Base-by-base conservation (phyloP, 2,888 invertebrate species). In the Orchesellides sinensis region DNA sequence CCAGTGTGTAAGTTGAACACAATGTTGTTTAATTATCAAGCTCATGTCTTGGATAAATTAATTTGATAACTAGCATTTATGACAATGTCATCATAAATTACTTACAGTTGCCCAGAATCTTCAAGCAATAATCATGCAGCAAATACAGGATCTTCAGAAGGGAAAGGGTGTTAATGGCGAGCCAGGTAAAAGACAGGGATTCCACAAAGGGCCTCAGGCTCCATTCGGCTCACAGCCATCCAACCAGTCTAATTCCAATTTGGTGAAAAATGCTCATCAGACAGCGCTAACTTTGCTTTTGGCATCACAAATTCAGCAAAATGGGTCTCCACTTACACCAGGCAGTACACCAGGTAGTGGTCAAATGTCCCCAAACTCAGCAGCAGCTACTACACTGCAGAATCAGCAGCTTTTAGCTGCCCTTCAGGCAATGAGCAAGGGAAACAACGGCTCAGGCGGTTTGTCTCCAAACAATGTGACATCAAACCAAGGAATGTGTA, bases 41-140 rank as follows among this genome's bases (percentile, higher is more conserved):
- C 27, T n/a, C n/a, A 23, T 54, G 10, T 54, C 21, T 35, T 66
- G 29, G 45, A 8, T 17, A 17, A 10, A 52, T 47, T 49, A 29
- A 52, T 6, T n/a, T n/a, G n/a, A n/a, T n/a, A n/a, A n/a, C n/a
- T n/a, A n/a, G n/a, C n/a, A n/a, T 23, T 59, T 14, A 21, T 52
- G 40, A 56, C 21, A 14, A 59, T 68, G 79, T 61, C 5, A 19
- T 19, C 32, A 14, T 23, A n/a, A n/a, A 49, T 49, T 49, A 8
- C 35, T 88, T 88, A 47, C 88, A 90, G 90, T 91, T 88, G 90
- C 90, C 52, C 90, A 90, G 84, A 90, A 90, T 86, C 89, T 91
- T 25, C 90, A 90, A 87, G 90, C 90, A 78, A 90, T 90, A 79
- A 90, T 90, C 78, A 87, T 90, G 82, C 89, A 90, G 79, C 90